phyloP scores from a whole-genome alignment of 2,888 invertebrate species.

The Eupithecia subumbrata region DNA sequence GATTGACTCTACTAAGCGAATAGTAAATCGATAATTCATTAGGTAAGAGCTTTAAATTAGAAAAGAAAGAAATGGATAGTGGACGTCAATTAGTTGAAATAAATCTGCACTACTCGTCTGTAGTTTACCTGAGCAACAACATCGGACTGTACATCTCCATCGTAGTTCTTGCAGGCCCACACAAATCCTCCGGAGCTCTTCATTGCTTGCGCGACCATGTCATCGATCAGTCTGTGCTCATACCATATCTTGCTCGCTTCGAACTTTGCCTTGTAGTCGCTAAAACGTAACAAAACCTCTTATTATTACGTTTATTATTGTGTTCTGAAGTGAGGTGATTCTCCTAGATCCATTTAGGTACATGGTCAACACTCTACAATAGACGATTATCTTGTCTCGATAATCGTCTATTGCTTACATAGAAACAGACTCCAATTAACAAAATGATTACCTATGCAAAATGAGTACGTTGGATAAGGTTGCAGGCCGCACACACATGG shows the following conservation, averaged over 20 bases:
- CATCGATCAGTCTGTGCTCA: constrained; percentile 95
- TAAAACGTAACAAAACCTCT: constrained; percentile 50
- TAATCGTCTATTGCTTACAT: background rate
- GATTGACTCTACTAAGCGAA: background rate
- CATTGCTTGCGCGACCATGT: constrained; percentile 94
- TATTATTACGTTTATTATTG: background rate
- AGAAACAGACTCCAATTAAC: background rate
- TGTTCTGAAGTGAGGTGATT: background rate
- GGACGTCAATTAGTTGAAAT: background rate
- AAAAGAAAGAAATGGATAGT: background rate
- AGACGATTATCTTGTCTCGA: background rate
- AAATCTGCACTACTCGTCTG: background rate
- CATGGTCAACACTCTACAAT: constrained; percentile 1
- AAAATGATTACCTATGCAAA: background rate
- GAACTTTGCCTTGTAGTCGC: constrained; percentile 89
- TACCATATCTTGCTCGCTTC: constrained; percentile 93
- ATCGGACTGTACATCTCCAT: constrained; percentile 96
- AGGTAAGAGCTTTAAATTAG: background rate
- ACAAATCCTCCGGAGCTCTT: constrained; percentile 94
- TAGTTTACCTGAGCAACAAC: constrained; percentile 88
- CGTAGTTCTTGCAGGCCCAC: constrained; percentile 97
- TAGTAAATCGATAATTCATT: background rate
- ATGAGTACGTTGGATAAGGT: constrained; percentile 9
- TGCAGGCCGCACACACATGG: background rate
- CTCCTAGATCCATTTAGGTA: constrained; percentile 1